phyloP scores from a whole-genome alignment of 2,888 invertebrate genomes.

The Cyclophora punctaria region DNA sequence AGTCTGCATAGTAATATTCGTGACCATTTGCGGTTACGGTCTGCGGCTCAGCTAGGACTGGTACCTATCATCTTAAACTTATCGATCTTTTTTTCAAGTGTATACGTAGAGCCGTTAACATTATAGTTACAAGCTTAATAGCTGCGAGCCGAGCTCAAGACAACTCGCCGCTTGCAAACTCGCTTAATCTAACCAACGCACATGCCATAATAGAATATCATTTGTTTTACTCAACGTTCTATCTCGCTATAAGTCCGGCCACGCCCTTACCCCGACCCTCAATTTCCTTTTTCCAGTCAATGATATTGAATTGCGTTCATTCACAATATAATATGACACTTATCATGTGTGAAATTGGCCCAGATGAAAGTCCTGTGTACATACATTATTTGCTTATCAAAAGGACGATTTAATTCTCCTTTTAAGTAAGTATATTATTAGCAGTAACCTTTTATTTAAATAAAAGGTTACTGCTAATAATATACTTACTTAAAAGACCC shows the following conservation, averaged over 20 bases:
- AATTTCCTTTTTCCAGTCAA: conserved; percentile 64
- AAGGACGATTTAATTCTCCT: too few species aligned
- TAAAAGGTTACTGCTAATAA: too few species aligned
- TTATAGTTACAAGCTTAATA: background rate
- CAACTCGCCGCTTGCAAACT: too few species aligned
- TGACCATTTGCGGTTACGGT: too few species aligned
- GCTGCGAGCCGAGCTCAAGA: too few species aligned
- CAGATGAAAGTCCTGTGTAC: conserved; percentile 14
- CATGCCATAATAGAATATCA: background rate
- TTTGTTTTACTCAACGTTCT: background rate
- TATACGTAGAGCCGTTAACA: background rate
- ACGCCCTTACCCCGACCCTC: conserved; percentile 36
- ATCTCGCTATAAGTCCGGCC: conserved; percentile 21
- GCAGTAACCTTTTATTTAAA: too few species aligned
- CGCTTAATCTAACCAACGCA: background rate
- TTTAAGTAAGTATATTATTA: too few species aligned
- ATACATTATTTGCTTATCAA: too few species aligned
- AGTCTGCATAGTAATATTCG: too few species aligned
- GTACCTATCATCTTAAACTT: too few species aligned
- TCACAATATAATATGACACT: conserved; percentile 53
- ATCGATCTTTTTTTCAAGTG: background rate
- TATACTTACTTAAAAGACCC: too few species aligned
- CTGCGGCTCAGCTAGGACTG: too few species aligned
- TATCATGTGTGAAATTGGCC: conserved; percentile 53
- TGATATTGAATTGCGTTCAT: conserved; percentile 63